Conservation (phyloP, 2,113 vertebrate genomes). For the Gadus macrocephalus region DNA sequence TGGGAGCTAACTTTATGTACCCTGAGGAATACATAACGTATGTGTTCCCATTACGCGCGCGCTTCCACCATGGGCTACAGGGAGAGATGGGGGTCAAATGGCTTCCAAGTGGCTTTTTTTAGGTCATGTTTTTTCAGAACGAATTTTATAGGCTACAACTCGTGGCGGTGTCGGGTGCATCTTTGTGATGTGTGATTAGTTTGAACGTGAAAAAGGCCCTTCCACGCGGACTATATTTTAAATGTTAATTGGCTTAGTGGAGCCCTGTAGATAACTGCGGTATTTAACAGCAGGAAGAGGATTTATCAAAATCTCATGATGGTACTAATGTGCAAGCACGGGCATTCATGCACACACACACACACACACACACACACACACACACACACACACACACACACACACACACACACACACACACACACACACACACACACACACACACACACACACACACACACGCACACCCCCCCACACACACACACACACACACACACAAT, state of each 20-base stretch:
- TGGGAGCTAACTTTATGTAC: constrained; percentile 31
- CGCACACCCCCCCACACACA: too few species aligned
- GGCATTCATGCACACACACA: too few species aligned
- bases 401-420: too few species aligned
- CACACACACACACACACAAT: too few species aligned
- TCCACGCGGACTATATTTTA: constrained; percentile 15
- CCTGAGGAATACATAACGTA: constrained; percentile 49
- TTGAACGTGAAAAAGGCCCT: not conserved
- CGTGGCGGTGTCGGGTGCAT: too few species aligned
- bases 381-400: too few species aligned
- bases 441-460: too few species aligned
- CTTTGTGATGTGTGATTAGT: constrained; percentile 14
- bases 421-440: too few species aligned
- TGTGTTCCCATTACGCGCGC: constrained; percentile 45
- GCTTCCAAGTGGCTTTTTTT: constrained; percentile 33
- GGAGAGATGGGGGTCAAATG: constrained; percentile 41
- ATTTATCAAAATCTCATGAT: too few species aligned
- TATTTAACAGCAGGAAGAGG: constrained; percentile 7
- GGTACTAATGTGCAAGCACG: too few species aligned
- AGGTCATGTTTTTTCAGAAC: constrained; percentile 38
- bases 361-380: too few species aligned
- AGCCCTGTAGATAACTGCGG: constrained; percentile 39
- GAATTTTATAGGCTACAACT: constrained; percentile 3
- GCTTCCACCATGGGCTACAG: constrained; percentile 24
- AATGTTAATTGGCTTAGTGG: constrained; percentile 40